Evolutionary conservation across 2,888 invertebrate genomes (phyloP), one percentile per base, ranked within the genome.

Genomic region (Napeogenes inachia): DNA sequence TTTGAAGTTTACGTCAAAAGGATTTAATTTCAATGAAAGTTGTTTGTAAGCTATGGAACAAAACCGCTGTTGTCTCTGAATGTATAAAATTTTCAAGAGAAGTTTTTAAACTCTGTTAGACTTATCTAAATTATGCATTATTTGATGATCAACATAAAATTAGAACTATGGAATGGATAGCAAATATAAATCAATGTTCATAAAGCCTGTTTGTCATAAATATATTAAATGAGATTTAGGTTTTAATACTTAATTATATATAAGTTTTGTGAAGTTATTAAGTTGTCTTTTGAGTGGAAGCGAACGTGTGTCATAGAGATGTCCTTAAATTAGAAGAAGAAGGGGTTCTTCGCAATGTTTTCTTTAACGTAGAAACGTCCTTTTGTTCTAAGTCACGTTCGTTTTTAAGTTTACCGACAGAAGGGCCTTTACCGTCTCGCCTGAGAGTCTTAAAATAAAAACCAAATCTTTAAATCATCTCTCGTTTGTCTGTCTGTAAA

Each of bases 371-470:
- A 12, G 30, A 12, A 30, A 30, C 50, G 30, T 50, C 50, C 50
- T 50, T 50, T 50, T 50, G 50, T 50, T 30, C 50, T 8, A 50
- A 50, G 50, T 21, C 50, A 50, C 50, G 50, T 50, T 50, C 50
- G n/a, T 21, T 50, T 50, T 50, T 50, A 50, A 50, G 50, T 50
- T n/a, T 30, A 50, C 50, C 8, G 50, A 50, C 30, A 50, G 30
- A 8, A 8, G 10, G 2, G 30, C 30, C 50, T 50, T 30, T 8
- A 50, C 50, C 30, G 3, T 50, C 13, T 47, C 4, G 50, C 30
- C 30, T 50, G n/a, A 30, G 21, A 30, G 30, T 50, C 10, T 50
- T 12, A 30, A 50, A 30, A 30, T 3, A 42, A 42, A 50, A 30
- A 30, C 10, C 30, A 30, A 21, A 30, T 50, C 50, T 30, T 50